These are phyloP conservation scores for Ochropleura plecta DNA, from an alignment of 2,888 invertebrate species.

Conservation along the genomic window DNA sequence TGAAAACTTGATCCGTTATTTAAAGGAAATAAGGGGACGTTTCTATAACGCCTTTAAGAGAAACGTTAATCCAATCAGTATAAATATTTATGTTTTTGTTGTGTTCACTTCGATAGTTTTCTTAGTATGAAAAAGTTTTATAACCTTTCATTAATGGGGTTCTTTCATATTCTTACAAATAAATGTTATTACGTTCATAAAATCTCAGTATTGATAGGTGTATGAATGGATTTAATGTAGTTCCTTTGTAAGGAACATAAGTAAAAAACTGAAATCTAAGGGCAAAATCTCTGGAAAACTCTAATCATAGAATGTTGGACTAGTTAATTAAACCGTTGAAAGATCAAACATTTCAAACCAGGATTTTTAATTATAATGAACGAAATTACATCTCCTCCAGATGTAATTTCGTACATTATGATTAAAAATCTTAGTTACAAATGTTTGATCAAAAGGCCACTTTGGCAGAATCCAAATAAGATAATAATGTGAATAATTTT, in stretches of 20 bases:
- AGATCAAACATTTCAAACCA: neutral
- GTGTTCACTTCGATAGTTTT: slow-evolving; percentile 7
- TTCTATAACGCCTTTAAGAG: slow-evolving; percentile 13
- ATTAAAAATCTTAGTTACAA: no score
- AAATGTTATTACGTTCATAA: slow-evolving; percentile 6
- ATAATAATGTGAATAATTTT: no score
- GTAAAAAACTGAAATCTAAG: neutral
- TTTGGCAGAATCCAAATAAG: no score
- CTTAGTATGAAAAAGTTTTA: slow-evolving; percentile 1
- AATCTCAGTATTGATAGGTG: neutral
- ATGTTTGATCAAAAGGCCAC: no score
- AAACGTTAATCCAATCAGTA: slow-evolving; percentile 27
- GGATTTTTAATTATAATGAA: neutral
- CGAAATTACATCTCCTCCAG: neutral
- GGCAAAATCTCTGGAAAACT: neutral
- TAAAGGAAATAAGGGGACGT: slow-evolving; percentile 13
- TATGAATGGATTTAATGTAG: neutral
- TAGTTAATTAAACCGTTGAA: neutral
- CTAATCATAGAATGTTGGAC: neutral
- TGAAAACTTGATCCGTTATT: slow-evolving; percentile 26
- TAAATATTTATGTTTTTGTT: slow-evolving; percentile 43
- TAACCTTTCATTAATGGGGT: slow-evolving; percentile 12
- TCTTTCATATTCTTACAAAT: slow-evolving; percentile 23
- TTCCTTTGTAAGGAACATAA: neutral
- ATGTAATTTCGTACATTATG: no score